phyloP scores from a whole-genome alignment of 2,797 vertebrate genomes.

The Pantherophis alleghaniensis region DNA sequence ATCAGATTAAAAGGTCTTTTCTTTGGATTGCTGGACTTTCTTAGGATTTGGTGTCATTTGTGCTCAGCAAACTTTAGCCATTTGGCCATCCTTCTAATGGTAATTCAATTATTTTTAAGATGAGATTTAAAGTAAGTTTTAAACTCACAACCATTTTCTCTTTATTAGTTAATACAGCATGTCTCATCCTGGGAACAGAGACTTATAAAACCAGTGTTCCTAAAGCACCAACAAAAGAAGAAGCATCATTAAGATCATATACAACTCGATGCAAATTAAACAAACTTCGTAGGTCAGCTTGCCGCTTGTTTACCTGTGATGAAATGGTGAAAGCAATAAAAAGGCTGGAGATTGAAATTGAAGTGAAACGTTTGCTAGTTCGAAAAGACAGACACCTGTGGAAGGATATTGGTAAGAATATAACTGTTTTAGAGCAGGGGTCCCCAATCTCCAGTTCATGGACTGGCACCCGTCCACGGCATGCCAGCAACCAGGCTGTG shows the following conservation, averaged over 20 bases:
- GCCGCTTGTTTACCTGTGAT: slow-evolving; percentile 84
- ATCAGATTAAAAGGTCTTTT: background rate
- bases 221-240: slow-evolving; percentile 92
- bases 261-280: slow-evolving; percentile 85
- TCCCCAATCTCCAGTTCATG: background rate
- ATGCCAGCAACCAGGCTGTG: no score
- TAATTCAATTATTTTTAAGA: background rate
- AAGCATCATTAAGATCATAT: slow-evolving; percentile 89
- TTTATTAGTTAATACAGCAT: slow-evolving; percentile 81
- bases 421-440: background rate
- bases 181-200: slow-evolving; percentile 79
- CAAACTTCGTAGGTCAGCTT: slow-evolving; percentile 84
- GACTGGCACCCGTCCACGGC: no score
- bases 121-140: background rate
- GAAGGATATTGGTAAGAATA: slow-evolving; percentile 89
- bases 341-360: slow-evolving; percentile 88
- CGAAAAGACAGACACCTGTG: slow-evolving; percentile 93
- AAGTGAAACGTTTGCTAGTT: slow-evolving; percentile 82
- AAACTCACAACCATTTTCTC: background rate
- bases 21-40: background rate
- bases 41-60: background rate
- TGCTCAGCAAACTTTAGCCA: background rate
- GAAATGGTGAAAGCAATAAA: slow-evolving; percentile 86
- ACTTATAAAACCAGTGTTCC: slow-evolving; percentile 75
- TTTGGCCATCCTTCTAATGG: background rate